Base-by-base conservation (phyloP, 2,797 vertebrate species). In the Helicolenus hilgendorfi region DNA sequence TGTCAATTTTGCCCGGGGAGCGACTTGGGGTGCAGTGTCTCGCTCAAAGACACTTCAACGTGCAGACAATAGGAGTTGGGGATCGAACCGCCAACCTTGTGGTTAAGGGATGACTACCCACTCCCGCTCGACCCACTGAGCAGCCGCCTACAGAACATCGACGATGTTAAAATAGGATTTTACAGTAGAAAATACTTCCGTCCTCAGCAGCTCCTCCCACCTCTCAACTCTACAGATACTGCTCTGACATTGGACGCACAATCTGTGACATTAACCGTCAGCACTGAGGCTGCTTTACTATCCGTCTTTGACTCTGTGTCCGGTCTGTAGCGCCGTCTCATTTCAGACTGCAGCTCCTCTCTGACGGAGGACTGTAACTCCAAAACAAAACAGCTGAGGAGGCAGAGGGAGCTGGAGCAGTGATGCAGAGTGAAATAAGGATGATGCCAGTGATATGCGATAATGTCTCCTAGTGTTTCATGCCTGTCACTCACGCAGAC, bases 381-480 rank as follows among this genome's bases (percentile, higher is more conserved):
- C 31, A 65, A 65, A 67, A 62, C 7, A 22, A 45, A 83, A 59
- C 8, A 67, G 80, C 77, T 79, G 77, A 90, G 58, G 2, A 60
- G 31, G 81, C 84, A 29, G 72, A 18, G 24, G 22, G 62, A 73
- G 81, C 1, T 20, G 33, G 63, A 56, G 58, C 71, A 31, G 73
- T 1, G 41, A 45, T 41, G 71, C 65, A 24, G 56, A 79, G 76
- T 33, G 15, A 55, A 80, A 31, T 38, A 2, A 55, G 76, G 72
- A 72, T 60, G 79, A 82, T 36, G 81, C 29, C 72, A 14, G 29
- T 20, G 79, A 92, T 74, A 6, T 5, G 87, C 1, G 85, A 89
- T 93, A 84, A 81, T 2, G 92, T 90, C 91, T 62, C 1, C 1
- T 1, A 20, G 64, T 36, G 81, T 90, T 92, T 93, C 89, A 89